phyloP scores from a whole-genome alignment of 2,113 vertebrate genomes.

The Labeo catla region DNA sequence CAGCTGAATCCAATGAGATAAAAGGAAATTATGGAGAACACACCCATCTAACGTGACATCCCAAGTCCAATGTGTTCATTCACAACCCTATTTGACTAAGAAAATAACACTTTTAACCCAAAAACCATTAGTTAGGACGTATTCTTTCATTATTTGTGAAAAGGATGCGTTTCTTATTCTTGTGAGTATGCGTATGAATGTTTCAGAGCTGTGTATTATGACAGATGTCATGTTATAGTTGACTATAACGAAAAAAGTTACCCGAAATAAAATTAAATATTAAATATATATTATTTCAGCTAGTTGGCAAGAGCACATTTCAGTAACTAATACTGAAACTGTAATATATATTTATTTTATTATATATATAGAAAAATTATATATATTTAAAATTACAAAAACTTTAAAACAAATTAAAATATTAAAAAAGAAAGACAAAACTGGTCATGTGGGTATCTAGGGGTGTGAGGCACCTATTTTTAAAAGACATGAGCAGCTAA shows the following conservation, averaged over 20 bases:
- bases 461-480: too few relatives aligned
- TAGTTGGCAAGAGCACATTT: background rate
- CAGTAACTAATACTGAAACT: background rate
- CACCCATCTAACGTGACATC: background rate
- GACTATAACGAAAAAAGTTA: background rate
- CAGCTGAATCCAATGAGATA: background rate
- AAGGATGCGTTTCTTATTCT: background rate
- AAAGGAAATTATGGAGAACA: conserved; percentile 14
- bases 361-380: too few relatives aligned
- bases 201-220: background rate
- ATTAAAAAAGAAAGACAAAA: too few relatives aligned
- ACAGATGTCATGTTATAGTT: background rate
- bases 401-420: too few relatives aligned
- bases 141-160: background rate
- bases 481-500: too few relatives aligned
- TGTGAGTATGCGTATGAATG: background rate
- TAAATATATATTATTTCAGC: background rate
- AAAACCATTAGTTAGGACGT: background rate
- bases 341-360: too few relatives aligned
- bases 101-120: background rate
- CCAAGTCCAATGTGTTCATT: background rate
- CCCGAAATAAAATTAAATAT: background rate
- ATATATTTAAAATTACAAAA: too few relatives aligned
- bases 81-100: background rate
- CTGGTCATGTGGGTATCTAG: too few relatives aligned